Conservation (phyloP, 37 sponge, comb jelly and placozoan species). For the Bolinopsis microptera region DNA sequence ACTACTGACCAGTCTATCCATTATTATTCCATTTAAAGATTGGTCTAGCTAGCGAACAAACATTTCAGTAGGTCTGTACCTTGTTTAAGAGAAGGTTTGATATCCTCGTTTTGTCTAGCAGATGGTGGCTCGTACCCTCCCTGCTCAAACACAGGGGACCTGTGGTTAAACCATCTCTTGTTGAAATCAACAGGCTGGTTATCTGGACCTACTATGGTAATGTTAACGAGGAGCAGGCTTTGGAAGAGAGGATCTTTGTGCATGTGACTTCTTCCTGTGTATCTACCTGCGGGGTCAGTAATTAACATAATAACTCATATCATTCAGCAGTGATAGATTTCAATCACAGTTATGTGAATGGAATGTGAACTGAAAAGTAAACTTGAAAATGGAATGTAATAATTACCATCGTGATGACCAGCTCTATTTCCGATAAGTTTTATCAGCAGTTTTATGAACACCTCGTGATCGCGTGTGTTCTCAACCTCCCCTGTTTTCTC, state of each 20-base stretch:
- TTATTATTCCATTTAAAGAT: too few species aligned
- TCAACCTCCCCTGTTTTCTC: conserved; percentile 40
- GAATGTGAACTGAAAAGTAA: too few species aligned
- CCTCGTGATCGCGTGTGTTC: conserved; percentile 22
- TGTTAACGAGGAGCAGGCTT: conserved; percentile 62
- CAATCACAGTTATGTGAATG: too few species aligned
- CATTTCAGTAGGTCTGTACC: too few species aligned
- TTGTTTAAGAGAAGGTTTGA: background rate
- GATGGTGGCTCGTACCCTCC: background rate
- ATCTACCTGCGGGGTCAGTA: background rate
- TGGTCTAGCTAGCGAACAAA: too few species aligned
- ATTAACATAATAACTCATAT: too few species aligned
- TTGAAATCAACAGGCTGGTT: conserved; percentile 34
- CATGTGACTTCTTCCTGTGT: background rate
- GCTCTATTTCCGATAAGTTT: conserved; percentile 21
- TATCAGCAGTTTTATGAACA: conserved; percentile 42
- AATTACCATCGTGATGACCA: background rate
- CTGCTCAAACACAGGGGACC: conserved; percentile 37
- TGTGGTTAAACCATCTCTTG: conserved; percentile 27
- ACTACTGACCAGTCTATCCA: too few species aligned
- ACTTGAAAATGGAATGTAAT: too few species aligned
- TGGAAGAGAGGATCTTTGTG: conserved; percentile 32
- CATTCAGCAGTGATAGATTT: too few species aligned
- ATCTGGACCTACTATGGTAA: conserved; percentile 1
- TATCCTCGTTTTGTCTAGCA: background rate